A percentile compares a stretch with the other conserved stretches of the same genome.
These are phyloP conservation scores for Drosophila lutescens DNA, from an alignment of 2,888 invertebrate species.

Conservation along the genomic window DNA sequence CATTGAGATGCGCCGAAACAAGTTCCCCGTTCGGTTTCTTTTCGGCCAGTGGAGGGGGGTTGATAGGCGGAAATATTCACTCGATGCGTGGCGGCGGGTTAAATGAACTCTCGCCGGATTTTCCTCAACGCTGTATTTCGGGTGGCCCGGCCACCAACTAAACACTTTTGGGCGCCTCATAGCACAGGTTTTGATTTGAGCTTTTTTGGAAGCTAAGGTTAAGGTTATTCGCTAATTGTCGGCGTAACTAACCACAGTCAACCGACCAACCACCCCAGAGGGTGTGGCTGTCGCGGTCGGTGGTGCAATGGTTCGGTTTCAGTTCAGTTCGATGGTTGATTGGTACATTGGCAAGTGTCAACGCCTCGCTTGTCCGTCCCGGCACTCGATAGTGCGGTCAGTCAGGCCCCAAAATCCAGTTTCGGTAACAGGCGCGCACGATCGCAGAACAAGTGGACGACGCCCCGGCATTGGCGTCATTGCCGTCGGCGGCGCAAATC, in stretches of 20 bases:
- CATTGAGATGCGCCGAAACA: slow-evolving; percentile 57
- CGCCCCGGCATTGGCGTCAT: slow-evolving; percentile 34
- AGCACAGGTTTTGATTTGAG: slow-evolving; percentile 82
- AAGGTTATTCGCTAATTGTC: slow-evolving; percentile 77
- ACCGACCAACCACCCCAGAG: slow-evolving; percentile 35
- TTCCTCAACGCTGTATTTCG: slow-evolving; percentile 49
- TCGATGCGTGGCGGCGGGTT: slow-evolving; percentile 61
- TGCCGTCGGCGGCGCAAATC: slow-evolving; percentile 51
- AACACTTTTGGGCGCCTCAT: slow-evolving; percentile 80
- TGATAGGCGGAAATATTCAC: slow-evolving; percentile 18
- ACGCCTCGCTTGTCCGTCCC: slow-evolving; percentile 68
- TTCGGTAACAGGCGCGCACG: slow-evolving; percentile 82
- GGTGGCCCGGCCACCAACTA: slow-evolving; percentile 54
- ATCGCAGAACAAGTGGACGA: slow-evolving; percentile 56
- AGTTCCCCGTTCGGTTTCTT: slow-evolving; percentile 20
- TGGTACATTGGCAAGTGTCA: slow-evolving; percentile 41
- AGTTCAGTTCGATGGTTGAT: slow-evolving; percentile 27
- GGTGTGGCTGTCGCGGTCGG: slow-evolving; percentile 26
- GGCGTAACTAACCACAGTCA: slow-evolving; percentile 68
- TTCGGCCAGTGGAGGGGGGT: slow-evolving; percentile 1
- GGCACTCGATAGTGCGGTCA: slow-evolving; percentile 80
- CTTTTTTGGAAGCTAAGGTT: slow-evolving; percentile 84
- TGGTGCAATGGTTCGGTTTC: slow-evolving; percentile 13
- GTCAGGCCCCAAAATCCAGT: slow-evolving; percentile 84
- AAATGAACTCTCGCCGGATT: slow-evolving; percentile 61